A percentile compares a stretch with the other conserved stretches of the same genome.
Evolutionary conservation across 2,797 vertebrate genomes (phyloP).

Genomic region (Acanthurus lineatus): DNA sequence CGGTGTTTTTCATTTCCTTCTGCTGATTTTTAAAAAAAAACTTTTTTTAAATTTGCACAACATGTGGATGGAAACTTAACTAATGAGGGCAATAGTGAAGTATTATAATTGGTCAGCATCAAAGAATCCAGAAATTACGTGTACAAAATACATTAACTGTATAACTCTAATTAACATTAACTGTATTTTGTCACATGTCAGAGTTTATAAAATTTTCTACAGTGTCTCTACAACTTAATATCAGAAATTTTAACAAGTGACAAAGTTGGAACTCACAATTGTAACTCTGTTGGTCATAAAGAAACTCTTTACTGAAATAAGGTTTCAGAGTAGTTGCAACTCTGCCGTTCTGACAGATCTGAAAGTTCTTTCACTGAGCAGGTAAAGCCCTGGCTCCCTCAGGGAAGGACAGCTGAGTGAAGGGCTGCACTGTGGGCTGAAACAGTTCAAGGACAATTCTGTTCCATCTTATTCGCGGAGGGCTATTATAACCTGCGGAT

Average conservation of each 20-base stretch:
- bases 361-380: slow-evolving; percentile 26
- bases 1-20: too few species aligned
- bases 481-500: slow-evolving; percentile 2
- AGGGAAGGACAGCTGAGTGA: slow-evolving; percentile 32
- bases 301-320: slow-evolving; percentile 18
- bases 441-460: background rate
- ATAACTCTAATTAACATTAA: too few species aligned
- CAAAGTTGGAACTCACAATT: background rate
- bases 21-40: too few species aligned
- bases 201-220: background rate
- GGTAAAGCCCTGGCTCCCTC: slow-evolving; percentile 38
- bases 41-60: too few species aligned
- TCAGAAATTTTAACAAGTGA: too few species aligned
- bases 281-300: background rate
- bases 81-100: too few species aligned
- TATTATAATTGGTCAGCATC: too few species aligned
- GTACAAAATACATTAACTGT: too few species aligned
- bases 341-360: background rate
- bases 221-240: background rate
- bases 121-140: too few species aligned
- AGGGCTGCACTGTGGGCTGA: background rate
- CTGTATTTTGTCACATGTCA: too few species aligned
- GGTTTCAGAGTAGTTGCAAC: slow-evolving; percentile 21
- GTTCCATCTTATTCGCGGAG: slow-evolving; percentile 2
- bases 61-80: too few species aligned